A percentile compares a stretch with the other conserved stretches of the same genome.
phyloP scores from a whole-genome alignment of 2,888 invertebrate species.

The Meta bourneti region DNA sequence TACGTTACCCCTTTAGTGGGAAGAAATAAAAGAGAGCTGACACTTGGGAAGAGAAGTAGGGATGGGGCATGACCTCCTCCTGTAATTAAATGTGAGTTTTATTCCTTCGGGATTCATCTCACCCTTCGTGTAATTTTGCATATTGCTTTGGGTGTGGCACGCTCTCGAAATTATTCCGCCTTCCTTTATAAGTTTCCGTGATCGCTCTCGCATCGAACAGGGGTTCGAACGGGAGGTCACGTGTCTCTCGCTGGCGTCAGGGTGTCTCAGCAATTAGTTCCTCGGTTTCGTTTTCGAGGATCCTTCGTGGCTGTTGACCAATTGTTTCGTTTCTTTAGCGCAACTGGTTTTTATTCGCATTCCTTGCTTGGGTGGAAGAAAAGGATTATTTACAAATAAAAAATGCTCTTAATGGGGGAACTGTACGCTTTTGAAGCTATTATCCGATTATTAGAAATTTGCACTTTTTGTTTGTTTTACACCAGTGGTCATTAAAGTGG shows the following conservation, averaged over 20 bases:
- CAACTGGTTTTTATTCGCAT: not conserved
- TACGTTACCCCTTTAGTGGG: not conserved
- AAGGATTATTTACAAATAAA: not conserved
- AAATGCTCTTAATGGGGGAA: no score
- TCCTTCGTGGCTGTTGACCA: not conserved
- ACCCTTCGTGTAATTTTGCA: conserved; percentile 61
- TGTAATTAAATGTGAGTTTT: conserved; percentile 51
- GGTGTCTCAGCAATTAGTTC: not conserved
- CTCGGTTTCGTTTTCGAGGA: conserved; percentile 19
- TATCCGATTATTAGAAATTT: no score
- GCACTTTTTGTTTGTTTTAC: no score
- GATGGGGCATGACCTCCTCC: not conserved
- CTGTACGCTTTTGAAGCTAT: no score
- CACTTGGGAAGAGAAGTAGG: not conserved
- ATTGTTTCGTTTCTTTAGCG: conserved; percentile 14
- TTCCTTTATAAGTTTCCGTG: conserved; percentile 24
- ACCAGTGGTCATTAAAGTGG: no score
- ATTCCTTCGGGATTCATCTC: conserved; percentile 51
- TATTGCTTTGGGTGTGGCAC: conserved; percentile 58
- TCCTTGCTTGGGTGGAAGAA: not conserved
- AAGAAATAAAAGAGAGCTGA: not conserved
- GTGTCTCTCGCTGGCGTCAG: not conserved
- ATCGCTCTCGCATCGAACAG: not conserved
- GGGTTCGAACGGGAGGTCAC: not conserved
- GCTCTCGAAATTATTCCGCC: conserved; percentile 29